Evolutionary conservation across 2,888 invertebrate genomes (phyloP).

Genomic region (Brenthis hecate): DNA sequence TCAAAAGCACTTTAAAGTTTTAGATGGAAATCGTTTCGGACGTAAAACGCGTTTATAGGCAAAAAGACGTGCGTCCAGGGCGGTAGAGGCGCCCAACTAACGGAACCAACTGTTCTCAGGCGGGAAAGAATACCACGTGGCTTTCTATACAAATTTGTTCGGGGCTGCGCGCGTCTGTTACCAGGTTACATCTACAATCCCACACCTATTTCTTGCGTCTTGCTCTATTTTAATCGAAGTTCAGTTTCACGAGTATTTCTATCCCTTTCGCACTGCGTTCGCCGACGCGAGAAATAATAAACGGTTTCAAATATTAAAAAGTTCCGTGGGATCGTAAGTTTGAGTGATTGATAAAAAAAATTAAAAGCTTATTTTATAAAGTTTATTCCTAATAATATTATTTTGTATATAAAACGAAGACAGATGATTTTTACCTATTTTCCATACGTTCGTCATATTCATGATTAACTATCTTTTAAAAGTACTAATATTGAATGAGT

Average conservation of each 20-base stretch:
- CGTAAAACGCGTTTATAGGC: conserved; percentile 17
- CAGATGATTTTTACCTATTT: too few species aligned
- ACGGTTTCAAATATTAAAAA: conserved; percentile 16
- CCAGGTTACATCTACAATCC: conserved; percentile 48
- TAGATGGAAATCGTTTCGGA: conserved; percentile 23
- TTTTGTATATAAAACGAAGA: too few species aligned
- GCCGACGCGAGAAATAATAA: conserved; percentile 2
- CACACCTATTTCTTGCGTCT: conserved; percentile 35
- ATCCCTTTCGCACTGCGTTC: conserved; percentile 28
- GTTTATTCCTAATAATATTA: too few species aligned
- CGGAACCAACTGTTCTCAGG: conserved; percentile 40
- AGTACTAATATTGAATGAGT: too few species aligned
- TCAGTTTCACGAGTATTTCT: conserved; percentile 23
- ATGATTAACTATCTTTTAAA: too few species aligned
- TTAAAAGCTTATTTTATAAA: background rate
- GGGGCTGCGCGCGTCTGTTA: conserved; percentile 58
- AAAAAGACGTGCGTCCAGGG: conserved; percentile 40
- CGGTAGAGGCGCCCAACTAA: conserved; percentile 42
- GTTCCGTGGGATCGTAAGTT: background rate
- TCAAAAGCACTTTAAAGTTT: conserved; percentile 48
- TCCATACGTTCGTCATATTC: too few species aligned
- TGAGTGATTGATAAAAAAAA: background rate
- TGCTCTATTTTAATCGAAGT: conserved; percentile 36
- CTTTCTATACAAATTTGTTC: conserved; percentile 31
- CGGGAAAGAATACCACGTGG: conserved; percentile 45